Evolutionary conservation across 2,113 vertebrate species (phyloP).

Genomic region (Xiphorhynchus elegans): DNA sequence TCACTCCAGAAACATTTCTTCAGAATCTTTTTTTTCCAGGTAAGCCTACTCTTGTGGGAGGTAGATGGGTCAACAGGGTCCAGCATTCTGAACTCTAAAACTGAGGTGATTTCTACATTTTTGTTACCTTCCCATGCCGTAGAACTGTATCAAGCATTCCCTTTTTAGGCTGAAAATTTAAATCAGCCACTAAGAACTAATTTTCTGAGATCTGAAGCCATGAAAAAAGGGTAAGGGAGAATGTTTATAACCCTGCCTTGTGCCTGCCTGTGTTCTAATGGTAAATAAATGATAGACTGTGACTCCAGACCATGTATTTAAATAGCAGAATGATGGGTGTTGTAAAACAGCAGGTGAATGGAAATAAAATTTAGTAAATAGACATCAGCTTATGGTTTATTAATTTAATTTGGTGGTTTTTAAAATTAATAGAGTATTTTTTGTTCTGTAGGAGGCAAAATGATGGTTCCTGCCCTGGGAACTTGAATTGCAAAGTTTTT

Average conservation of each 20-base stretch:
- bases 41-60: slow-evolving; percentile 29
- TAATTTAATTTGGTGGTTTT: background rate
- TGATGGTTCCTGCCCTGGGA: background rate
- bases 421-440: background rate
- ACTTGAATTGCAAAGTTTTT: background rate
- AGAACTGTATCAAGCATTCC: background rate
- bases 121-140: background rate
- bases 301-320: background rate
- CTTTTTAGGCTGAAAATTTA: background rate
- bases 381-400: background rate
- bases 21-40: slow-evolving; percentile 5
- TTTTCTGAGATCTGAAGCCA: background rate
- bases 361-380: background rate
- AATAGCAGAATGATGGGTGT: background rate
- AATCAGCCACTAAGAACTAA: background rate
- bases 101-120: background rate
- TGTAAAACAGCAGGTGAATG: background rate
- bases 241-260: background rate
- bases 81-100: background rate
- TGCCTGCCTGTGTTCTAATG: background rate
- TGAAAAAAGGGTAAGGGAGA: background rate
- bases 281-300: background rate
- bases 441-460: background rate
- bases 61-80: background rate
- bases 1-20: background rate